phyloP scores from a whole-genome alignment of 1,140 invertebrate genomes.

The Drosophila santomea region DNA sequence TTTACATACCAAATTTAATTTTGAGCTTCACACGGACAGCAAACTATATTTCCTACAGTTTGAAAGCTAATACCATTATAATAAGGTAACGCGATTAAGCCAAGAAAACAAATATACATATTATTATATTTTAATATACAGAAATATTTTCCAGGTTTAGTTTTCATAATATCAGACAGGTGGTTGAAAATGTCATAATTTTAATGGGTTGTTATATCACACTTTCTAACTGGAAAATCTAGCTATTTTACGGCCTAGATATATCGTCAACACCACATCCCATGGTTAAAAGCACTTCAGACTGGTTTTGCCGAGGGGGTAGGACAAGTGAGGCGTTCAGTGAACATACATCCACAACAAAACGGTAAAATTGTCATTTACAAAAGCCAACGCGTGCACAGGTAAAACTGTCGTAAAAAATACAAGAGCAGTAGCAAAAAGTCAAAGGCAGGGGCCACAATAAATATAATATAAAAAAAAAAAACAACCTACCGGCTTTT shows the following conservation, averaged over 20 bases:
- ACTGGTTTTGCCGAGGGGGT: slow-evolving; percentile 7
- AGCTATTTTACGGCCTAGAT: slow-evolving; percentile 14
- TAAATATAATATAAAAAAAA: slow-evolving; percentile 6
- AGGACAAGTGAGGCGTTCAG: slow-evolving; percentile 25
- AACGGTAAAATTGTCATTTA: slow-evolving; percentile 82
- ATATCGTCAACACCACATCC: slow-evolving; percentile 18
- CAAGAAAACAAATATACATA: no score
- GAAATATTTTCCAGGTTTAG: no score
- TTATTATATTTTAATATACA: no score
- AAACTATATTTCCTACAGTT: no score
- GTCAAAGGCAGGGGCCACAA: slow-evolving; percentile 9
- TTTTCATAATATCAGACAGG: no score
- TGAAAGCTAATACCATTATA: no score
- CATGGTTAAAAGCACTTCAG: slow-evolving; percentile 58
- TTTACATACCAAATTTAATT: no score
- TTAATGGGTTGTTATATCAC: neutral
- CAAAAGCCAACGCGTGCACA: slow-evolving; percentile 64
- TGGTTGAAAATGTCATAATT: neutral
- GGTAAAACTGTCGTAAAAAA: slow-evolving; percentile 31
- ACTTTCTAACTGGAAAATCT: neutral
- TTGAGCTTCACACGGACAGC: no score
- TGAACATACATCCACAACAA: slow-evolving; percentile 56
- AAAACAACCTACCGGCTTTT: slow-evolving; percentile 39
- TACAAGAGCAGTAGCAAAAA: slow-evolving; percentile 20
- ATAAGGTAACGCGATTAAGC: no score